phyloP scores from a whole-genome alignment of 2,797 vertebrate species.

The Babyrousa celebensis region DNA sequence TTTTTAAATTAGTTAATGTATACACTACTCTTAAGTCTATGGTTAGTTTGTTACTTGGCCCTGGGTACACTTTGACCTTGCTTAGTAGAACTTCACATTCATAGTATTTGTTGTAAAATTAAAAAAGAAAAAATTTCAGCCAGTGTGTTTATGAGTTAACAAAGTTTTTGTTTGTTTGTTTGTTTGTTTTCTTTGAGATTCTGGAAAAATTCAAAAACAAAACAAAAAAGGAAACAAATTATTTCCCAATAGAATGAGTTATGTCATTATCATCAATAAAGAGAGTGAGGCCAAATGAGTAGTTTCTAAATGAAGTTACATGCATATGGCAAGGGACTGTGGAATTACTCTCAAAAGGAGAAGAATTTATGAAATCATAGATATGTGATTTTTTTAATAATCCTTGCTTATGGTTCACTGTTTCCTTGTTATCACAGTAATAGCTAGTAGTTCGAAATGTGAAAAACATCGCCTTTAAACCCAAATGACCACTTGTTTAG shows the following conservation, averaged over 20 bases:
- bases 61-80: background rate
- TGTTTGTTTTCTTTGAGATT: background rate
- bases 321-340: background rate
- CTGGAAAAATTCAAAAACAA: background rate
- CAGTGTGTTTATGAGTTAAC: background rate
- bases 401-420: background rate
- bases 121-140: constrained; percentile 1
- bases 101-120: background rate
- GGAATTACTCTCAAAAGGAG: background rate
- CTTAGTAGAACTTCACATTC: constrained; percentile 3
- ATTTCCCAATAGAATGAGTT: background rate
- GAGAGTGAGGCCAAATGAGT: background rate
- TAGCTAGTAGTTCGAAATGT: constrained; percentile 37
- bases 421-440: constrained; percentile 32
- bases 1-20: background rate
- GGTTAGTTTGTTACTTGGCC: background rate
- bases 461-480: background rate
- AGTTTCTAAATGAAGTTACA: background rate
- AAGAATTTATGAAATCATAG: background rate
- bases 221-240: background rate
- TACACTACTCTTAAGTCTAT: background rate
- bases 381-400: background rate
- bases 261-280: background rate
- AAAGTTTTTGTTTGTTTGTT: background rate
- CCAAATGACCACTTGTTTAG: background rate